phyloP scores from a whole-genome alignment of 2,888 invertebrate species.

The Acronicta psi region DNA sequence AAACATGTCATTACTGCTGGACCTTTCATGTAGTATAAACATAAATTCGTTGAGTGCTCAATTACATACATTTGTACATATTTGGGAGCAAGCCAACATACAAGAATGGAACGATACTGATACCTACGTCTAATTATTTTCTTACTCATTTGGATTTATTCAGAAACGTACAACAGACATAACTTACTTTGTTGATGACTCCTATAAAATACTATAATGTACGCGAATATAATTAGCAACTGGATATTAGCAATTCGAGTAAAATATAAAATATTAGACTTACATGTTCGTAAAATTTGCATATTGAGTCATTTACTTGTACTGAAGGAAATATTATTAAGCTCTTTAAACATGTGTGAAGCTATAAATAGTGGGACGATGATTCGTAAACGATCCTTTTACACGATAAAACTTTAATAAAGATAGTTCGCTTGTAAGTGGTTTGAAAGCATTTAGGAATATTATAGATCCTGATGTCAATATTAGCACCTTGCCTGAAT shows the following conservation, averaged over 20 bases:
- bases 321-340: conserved; percentile 42
- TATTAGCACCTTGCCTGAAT: conserved; percentile 26
- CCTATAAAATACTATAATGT: background rate
- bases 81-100: conserved; percentile 39
- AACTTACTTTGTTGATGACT: conserved; percentile 8
- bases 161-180: conserved; percentile 10
- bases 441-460: conserved; percentile 46
- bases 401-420: conserved; percentile 66
- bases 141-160: conserved; percentile 32
- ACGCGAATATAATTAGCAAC: conserved; percentile 2
- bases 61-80: conserved; percentile 30
- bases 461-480: conserved; percentile 25
- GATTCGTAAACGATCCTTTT: conserved; percentile 47
- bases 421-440: conserved; percentile 59
- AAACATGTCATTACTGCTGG: conserved; percentile 62
- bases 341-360: conserved; percentile 31
- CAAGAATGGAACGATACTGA: conserved; percentile 18
- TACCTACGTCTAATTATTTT: conserved; percentile 31
- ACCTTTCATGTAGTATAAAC: conserved; percentile 51
- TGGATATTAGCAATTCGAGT: background rate
- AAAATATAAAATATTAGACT: background rate
- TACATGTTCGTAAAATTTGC: conserved; percentile 15
- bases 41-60: conserved; percentile 51
- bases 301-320: conserved; percentile 25
- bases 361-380: conserved; percentile 38